Evolutionary conservation across 2,113 vertebrate genomes (phyloP), one percentile per base, ranked within the genome.

Genomic region (Oryzias woworae): DNA sequence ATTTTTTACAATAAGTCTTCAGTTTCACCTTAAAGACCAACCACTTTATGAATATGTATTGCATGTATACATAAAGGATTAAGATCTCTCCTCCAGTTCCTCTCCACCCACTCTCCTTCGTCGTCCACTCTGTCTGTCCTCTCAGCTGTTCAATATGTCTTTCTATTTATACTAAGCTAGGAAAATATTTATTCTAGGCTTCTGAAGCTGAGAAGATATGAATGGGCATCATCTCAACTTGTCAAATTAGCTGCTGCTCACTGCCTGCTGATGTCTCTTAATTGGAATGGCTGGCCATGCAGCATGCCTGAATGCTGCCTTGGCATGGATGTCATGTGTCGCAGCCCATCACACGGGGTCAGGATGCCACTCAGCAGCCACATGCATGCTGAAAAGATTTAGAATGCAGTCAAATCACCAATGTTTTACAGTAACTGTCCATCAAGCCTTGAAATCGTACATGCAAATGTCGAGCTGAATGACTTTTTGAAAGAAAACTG

Each of bases 221-320:
- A 95, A 95, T 93, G 93, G 94, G 92, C 94, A 94, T 96, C 94
- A 94, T 94, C 93, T 95, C 94, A 85, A 93, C 94, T 93, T 96
- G 94, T 95, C 95, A 96, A 96, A 96, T 96, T 96, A 96, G 94
- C 91, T 90, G 90, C 93, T 82, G 90, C 92, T 94, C 91, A 90
- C 93, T 93, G 93, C 93, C 86, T 91, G 92, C 93, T 95, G 94
- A 95, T 96, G 93, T 94, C 87, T 92, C 87, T 90, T 95, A 95
- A 96, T 96, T 95, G 94, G 91, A 93, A 92, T 75, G 90, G 92
- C 92, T 93, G 94, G 93, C 93, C 91, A 92, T 15, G 85, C 56
- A 53, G 75, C 55, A 69, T 28, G 69, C 69, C 80, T 74, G 77
- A 77, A 80, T 75, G 81, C 75, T 64, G 81, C 53, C 71, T 83